phyloP scores from a whole-genome alignment of 2,888 invertebrate species.

The Drepana falcataria region DNA sequence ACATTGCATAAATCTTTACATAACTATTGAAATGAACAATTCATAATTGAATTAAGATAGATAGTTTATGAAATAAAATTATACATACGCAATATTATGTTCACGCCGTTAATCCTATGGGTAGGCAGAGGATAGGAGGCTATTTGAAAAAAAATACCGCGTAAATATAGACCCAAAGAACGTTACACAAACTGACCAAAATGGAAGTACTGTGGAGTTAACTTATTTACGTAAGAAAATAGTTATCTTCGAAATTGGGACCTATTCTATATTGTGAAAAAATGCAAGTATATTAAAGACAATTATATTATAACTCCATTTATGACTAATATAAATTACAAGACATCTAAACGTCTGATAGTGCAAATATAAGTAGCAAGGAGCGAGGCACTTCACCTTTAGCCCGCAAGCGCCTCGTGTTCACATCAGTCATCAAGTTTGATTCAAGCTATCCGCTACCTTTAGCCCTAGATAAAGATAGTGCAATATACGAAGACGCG shows the following conservation, averaged over 20 bases:
- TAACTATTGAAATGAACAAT: slow-evolving; percentile 47
- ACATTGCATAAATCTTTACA: slow-evolving; percentile 64
- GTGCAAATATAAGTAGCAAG: too few species aligned
- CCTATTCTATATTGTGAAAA: slow-evolving; percentile 6
- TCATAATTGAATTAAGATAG: slow-evolving; percentile 34
- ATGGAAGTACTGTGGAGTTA: not conserved
- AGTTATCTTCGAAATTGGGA: slow-evolving; percentile 13
- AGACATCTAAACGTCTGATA: too few species aligned
- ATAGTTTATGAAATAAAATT: slow-evolving; percentile 32
- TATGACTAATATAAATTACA: not conserved
- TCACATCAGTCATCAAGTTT: too few species aligned
- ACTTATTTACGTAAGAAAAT: slow-evolving; percentile 10
- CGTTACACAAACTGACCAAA: not conserved
- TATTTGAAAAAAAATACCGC: slow-evolving; percentile 9
- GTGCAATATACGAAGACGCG: too few species aligned
- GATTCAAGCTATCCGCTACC: too few species aligned
- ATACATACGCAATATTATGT: slow-evolving; percentile 16
- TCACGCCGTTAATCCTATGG: too few species aligned
- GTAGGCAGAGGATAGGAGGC: not conserved
- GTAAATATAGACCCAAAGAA: slow-evolving; percentile 6
- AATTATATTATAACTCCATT: not conserved
- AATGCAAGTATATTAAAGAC: not conserved
- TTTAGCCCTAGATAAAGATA: too few species aligned
- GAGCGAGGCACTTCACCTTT: too few species aligned
- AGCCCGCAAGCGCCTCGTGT: too few species aligned